Evolutionary conservation across 2,797 vertebrate species (phyloP).

Genomic region (Delichon dasypus): DNA sequence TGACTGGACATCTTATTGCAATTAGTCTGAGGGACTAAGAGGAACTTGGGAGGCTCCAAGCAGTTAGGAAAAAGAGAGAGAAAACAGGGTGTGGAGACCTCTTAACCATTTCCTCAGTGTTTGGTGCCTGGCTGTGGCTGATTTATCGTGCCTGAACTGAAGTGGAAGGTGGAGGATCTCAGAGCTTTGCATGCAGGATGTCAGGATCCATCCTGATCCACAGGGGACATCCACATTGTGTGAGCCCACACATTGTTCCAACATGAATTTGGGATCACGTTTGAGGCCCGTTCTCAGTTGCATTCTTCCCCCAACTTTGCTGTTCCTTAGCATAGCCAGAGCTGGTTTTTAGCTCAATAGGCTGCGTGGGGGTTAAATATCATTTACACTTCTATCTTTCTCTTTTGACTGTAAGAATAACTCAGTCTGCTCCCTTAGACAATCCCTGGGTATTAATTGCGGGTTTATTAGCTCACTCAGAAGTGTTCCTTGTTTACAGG

Average conservation of each 20-base stretch:
- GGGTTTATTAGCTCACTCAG: slow-evolving; percentile 25
- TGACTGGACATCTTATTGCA: not conserved
- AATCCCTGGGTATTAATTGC: slow-evolving; percentile 19
- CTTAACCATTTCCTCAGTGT: not conserved
- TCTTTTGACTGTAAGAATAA: not conserved
- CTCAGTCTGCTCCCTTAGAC: not conserved
- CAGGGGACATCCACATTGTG: not conserved
- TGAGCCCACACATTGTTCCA: fast-evolving
- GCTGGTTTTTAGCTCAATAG: not conserved
- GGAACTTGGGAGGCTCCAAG: not conserved
- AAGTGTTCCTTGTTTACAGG: slow-evolving; percentile 9
- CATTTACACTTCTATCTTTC: not conserved
- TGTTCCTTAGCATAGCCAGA: not conserved
- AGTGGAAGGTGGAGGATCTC: not conserved
- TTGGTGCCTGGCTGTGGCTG: not conserved
- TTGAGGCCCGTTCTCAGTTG: not conserved
- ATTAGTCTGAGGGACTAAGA: not conserved
- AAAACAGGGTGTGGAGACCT: not conserved
- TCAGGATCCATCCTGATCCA: not conserved
- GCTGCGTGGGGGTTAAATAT: not conserved
- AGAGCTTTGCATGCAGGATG: not conserved
- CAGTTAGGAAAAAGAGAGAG: not conserved
- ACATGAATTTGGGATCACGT: not conserved
- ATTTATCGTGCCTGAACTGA: not conserved
- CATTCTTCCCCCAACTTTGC: not conserved